These are phyloP conservation scores for Melipona beecheii DNA, from an alignment of 2,888 invertebrate species.

Conservation along the genomic window DNA sequence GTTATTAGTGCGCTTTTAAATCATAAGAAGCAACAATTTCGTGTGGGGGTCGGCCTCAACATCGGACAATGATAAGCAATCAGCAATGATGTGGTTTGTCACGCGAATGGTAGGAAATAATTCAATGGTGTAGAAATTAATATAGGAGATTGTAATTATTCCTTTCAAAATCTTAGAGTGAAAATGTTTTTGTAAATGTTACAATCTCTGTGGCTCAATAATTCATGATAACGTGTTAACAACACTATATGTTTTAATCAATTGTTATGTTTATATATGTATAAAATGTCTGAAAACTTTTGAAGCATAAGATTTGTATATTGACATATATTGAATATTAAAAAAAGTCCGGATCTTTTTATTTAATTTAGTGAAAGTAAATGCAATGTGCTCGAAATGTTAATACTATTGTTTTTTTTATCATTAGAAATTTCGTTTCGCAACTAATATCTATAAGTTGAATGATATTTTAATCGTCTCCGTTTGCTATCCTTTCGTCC, in stretches of 20 bases:
- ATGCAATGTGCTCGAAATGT: slow-evolving; percentile 17
- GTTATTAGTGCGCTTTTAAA: slow-evolving; percentile 87
- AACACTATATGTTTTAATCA: slow-evolving; percentile 6
- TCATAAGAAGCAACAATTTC: slow-evolving; percentile 87
- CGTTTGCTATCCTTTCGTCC: slow-evolving; percentile 79
- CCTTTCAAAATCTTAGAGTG: slow-evolving; percentile 31
- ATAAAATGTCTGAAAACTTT: slow-evolving; percentile 19
- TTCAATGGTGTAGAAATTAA: slow-evolving; percentile 21
- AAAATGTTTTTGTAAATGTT: slow-evolving; percentile 20
- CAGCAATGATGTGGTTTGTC: not conserved
- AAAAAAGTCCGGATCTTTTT: not conserved
- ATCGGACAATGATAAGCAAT: slow-evolving; percentile 56
- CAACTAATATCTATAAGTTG: slow-evolving; percentile 9
- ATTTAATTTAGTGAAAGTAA: slow-evolving; percentile 32
- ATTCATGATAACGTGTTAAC: not conserved
- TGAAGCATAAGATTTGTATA: not conserved
- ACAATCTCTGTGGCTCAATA: slow-evolving; percentile 9
- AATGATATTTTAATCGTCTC: slow-evolving; percentile 74
- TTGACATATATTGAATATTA: not conserved
- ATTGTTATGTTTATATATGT: slow-evolving; percentile 8
- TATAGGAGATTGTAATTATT: slow-evolving; percentile 42
- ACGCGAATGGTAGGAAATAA: not conserved
- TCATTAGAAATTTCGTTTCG: slow-evolving; percentile 4
- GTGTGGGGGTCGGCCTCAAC: slow-evolving; percentile 88
- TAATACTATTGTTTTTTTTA: not conserved